phyloP scores from a whole-genome alignment of 2,113 vertebrate species.

The Cyanistes caeruleus region DNA sequence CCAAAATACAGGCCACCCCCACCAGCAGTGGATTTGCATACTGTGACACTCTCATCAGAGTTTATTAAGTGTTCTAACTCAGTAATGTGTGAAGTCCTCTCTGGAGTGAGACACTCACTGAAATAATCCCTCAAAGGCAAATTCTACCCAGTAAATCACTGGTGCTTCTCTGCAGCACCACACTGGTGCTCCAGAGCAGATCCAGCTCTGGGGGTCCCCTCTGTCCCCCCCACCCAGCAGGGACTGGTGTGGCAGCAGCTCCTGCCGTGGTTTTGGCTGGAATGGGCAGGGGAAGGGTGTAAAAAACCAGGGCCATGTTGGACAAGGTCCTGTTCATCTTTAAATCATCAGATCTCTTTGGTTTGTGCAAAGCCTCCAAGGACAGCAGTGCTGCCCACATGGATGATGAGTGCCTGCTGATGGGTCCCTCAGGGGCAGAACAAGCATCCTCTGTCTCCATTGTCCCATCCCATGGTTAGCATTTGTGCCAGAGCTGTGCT shows the following conservation, averaged over 20 bases:
- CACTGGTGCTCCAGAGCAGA: not conserved
- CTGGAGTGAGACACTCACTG: not conserved
- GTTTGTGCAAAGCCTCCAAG: not conserved
- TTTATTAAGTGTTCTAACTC: not conserved
- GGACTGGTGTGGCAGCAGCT: not conserved
- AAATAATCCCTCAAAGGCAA: not conserved
- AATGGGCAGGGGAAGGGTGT: not conserved
- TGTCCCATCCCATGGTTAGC: not conserved
- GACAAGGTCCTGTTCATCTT: not conserved
- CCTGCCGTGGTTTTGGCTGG: not conserved
- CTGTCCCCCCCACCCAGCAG: not conserved
- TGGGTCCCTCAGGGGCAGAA: not conserved
- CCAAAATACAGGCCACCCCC: not conserved
- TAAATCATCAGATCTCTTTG: not conserved
- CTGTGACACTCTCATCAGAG: not conserved
- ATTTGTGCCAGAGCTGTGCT: not conserved
- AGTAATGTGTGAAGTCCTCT: not conserved
- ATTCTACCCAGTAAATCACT: not conserved
- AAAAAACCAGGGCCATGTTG: too few relatives aligned
- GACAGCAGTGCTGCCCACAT: not conserved
- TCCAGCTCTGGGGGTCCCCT: accelerated
- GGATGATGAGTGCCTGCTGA: not conserved
- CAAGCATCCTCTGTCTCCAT: not conserved
- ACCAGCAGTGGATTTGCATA: not conserved
- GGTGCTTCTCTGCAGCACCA: not conserved